Base-by-base conservation (phyloP, 2,113 vertebrate genomes). In the Seriola quinqueradiata region DNA sequence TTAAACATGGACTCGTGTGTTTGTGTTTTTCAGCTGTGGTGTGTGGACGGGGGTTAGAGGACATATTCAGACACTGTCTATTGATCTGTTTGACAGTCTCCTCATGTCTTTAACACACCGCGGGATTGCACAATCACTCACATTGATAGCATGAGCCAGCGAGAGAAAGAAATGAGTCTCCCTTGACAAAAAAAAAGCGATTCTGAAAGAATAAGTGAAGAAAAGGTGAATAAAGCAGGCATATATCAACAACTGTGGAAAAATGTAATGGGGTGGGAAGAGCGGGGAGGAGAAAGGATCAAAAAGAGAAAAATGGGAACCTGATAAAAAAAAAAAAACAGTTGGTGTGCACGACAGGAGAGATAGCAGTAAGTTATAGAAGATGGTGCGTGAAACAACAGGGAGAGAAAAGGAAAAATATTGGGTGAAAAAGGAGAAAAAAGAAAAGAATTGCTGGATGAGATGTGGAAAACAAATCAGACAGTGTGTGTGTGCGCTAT, bases 1-100 rank as follows among this genome's bases (percentile, higher is more conserved):
- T 78, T 59, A 1, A 4, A 21, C 34, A 40, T 38, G 75, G 6
- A 3, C 3, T 63, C 38, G 36, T 25, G 58, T 36, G 44, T 23
- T 5, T 28, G 52, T 60, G 1, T 50, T 32, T 16, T 48, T 52
- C 60, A 65, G 61, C 9, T 36, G 38, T 38, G 54, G 5, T 11
- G 60, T 40, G 48, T 50, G 28, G 44, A 59, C 42, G 21, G 36
- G 79, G 38, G 21, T 71, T 65, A 44, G 63, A 79, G 89, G 72
- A 87, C 59, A 77, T 87, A 70, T 88, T 85, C 91, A 87, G 77
- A 81, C 85, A 66, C 74, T 57, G 81, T 83, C 80, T 87, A 90
- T 92, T 90, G 92, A 94, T 92, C 91, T 91, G 87, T 84, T 94
- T 94, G 92, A 92, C 90, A 93, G 90, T 93, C 92, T 88, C 80